Evolutionary conservation across 2,113 vertebrate genomes (phyloP), one percentile per base, ranked within the genome.

Genomic region (Aptenodytes patagonicus): DNA sequence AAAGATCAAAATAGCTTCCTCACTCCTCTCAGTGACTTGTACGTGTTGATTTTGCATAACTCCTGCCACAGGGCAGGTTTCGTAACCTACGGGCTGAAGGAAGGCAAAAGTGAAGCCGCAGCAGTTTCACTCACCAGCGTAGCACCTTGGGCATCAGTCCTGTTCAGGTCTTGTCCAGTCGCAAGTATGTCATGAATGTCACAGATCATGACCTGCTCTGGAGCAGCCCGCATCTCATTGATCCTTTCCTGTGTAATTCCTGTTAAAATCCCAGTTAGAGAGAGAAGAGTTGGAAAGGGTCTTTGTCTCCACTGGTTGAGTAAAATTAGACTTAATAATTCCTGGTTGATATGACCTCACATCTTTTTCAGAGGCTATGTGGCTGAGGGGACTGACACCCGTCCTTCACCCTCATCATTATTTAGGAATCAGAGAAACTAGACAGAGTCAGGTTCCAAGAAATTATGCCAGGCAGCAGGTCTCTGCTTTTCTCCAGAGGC

Each of bases 161-260:
- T 98, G 98, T 99, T 99, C 71, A 99, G 98, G 91, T 99, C 99
- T 47, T 99, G 98, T 90, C 98, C 98, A 0, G 98, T 98, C 1
- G 98, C 98, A 58, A 99, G 98, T 92, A 99, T 98, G 46, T 98
- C 98, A 96, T 99, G 98, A 91, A 99, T 99, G 97, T 99, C 99
- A 55, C 97, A 97, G 78, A 99, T 98, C 99, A 99, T 99, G 96
- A 97, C 98, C 97, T 99, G 98, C 98, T 99, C 99, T 0, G 99
- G 98, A 5, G 99, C 98, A 6, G 99, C 99, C 60, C 99, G 98
- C 52, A 99, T 99, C 97, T 99, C 99, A 8, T 99, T 99, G 98
- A 99, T 99, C 97, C 99, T 99, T 94, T 99, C 99, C 95, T 99
- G 99, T 13, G 99, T 99, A 98, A 99, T 99, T 87, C 99, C 99